Evolutionary conservation across 2,888 invertebrate species (phyloP).

Genomic region (Parochlus steinenii): DNA sequence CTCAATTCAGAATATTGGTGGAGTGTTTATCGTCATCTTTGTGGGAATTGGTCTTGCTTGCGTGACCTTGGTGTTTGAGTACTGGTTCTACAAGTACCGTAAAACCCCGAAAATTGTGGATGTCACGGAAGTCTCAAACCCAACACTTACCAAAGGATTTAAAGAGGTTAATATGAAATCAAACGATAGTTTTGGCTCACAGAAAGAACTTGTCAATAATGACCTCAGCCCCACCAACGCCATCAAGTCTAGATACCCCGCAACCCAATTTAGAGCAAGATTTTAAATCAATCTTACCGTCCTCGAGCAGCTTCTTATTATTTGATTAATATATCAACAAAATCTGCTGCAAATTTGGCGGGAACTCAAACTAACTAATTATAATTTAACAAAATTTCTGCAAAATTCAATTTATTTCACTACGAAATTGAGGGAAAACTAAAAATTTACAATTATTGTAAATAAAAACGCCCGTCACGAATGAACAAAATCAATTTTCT

Average conservation of each 20-base stretch:
- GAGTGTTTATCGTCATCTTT: constrained; percentile 94
- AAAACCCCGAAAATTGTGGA: constrained; percentile 42
- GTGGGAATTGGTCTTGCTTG: constrained; percentile 88
- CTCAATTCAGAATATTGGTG: constrained; percentile 93
- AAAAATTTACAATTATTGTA: too few species aligned
- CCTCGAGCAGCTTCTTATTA: too few species aligned
- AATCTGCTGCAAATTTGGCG: too few species aligned
- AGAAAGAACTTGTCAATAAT: constrained; percentile 3
- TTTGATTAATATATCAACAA: too few species aligned
- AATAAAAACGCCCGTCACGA: too few species aligned
- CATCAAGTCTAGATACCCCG: constrained; percentile 19
- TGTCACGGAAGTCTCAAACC: constrained; percentile 36
- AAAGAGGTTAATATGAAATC: not conserved
- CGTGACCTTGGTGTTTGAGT: constrained; percentile 80
- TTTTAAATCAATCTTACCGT: too few species aligned
- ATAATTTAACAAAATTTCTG: too few species aligned
- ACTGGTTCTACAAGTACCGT: constrained; percentile 80
- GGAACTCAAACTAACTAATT: too few species aligned
- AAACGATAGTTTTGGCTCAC: constrained; percentile 5
- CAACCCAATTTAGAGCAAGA: constrained; percentile 17
- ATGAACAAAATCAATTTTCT: too few species aligned
- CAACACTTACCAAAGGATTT: constrained; percentile 1
- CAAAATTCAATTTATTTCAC: too few species aligned
- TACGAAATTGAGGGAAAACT: too few species aligned
- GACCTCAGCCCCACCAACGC: constrained; percentile 2